Percentiles rank a stretch among this genome's conserved stretches.
phyloP scores from a whole-genome alignment of 2,113 vertebrate genomes.

The Mesitornis unicolor region DNA sequence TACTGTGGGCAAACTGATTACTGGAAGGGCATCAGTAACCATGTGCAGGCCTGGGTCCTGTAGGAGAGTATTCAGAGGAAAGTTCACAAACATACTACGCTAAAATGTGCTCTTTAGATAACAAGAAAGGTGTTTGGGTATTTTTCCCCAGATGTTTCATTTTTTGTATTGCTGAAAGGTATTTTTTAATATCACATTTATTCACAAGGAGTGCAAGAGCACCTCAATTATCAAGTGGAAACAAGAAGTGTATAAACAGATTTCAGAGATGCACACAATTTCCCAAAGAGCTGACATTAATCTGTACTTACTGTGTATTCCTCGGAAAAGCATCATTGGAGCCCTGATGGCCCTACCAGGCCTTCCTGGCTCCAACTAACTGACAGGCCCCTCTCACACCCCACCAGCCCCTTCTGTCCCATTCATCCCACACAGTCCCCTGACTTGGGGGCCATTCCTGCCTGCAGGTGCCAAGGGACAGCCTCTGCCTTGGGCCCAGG shows the following conservation, averaged over 20 bases:
- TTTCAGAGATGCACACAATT: background rate
- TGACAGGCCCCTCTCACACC: accelerated
- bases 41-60: accelerated
- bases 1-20: background rate
- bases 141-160: background rate
- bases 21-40: background rate
- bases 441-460: accelerated
- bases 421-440: background rate
- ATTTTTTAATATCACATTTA: background rate
- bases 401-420: background rate
- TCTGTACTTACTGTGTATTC: background rate
- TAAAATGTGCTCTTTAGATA: background rate
- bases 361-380: background rate
- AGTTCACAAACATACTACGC: background rate
- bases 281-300: background rate
- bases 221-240: background rate
- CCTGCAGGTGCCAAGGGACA: accelerated
- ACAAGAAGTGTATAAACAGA: background rate
- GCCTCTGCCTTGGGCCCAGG: background rate
- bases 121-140: background rate
- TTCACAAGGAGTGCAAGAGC: background rate
- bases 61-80: background rate
- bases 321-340: accelerated
- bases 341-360: too few species aligned
- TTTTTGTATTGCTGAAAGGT: background rate